Evolutionary conservation across 2,113 vertebrate genomes (phyloP), one percentile per base, ranked within the genome.

Genomic region (Chrysochloris asiatica): DNA sequence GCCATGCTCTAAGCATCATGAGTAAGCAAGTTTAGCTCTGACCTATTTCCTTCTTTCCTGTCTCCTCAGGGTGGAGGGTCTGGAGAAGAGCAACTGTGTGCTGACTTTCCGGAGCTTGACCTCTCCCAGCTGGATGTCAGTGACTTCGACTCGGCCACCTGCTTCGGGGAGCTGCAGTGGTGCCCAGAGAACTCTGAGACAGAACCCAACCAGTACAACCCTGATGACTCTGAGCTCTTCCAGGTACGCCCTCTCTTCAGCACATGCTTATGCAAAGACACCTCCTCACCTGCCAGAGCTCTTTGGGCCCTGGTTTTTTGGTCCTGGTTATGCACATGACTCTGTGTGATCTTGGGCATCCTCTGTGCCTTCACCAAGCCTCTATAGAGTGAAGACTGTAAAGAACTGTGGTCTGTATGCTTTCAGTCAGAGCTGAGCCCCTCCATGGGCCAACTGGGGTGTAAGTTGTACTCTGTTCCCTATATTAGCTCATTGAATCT

Each of bases 101-200:
- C 98, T 0, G 99, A 99, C 96, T 99, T 99, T 95, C 98, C 99
- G 0, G 99, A 99, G 98, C 99, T 99, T 26, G 99, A 99, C 98
- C 98, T 99, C 72, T 99, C 99, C 88, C 99, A 99, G 98, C 98
- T 99, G 98, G 99, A 99, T 56, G 96, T 98, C 96, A 97, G 98
- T 0, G 99, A 99, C 98, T 99, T 99, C 4, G 99, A 99, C 98
- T 99, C 99, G 0, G 98, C 98, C 92, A 96, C 98, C 97, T 99
- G 99, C 97, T 99, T 99, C 89, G 98, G 97, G 36, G 99, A 99
- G 97, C 98, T 99, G 91, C 99, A 98, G 94, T 99, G 99, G 99
- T 98, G 98, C 71, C 98, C 98, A 4, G 99, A 99, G 95, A 98
- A 97, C 94, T 97, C 98, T 0, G 98, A 98, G 87, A 97, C 97